phyloP scores from a whole-genome alignment of 2,113 vertebrate genomes.

The Dipodomys ordii region DNA sequence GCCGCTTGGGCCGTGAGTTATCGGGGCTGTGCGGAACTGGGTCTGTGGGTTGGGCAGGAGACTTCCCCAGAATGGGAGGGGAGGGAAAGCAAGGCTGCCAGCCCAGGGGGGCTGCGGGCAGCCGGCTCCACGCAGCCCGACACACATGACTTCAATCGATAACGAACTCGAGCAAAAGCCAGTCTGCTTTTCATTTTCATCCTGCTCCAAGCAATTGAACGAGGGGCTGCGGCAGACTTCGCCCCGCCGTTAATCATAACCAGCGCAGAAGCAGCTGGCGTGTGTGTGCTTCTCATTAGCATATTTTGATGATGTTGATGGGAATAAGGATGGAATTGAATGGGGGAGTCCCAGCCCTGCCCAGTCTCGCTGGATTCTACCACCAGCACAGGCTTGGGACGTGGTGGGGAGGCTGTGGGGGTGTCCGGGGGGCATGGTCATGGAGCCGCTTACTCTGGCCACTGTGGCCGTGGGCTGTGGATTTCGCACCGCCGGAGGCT shows the following conservation, averaged over 20 bases:
- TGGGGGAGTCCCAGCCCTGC: not conserved
- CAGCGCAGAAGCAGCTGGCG: no score
- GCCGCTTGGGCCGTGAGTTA: no score
- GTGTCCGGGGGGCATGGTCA: no score
- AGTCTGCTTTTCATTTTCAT: not conserved
- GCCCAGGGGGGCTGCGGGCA: no score
- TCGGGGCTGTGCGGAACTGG: no score
- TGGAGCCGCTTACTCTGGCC: no score
- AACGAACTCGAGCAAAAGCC: not conserved
- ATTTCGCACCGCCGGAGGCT: not conserved
- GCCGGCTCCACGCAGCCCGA: no score
- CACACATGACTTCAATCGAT: no score
- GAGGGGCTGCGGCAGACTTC: no score
- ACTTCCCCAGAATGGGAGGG: not conserved
- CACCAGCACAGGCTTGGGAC: not conserved
- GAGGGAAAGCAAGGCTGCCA: not conserved
- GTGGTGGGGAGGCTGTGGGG: no score
- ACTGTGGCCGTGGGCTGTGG: not conserved
- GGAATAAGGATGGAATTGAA: not conserved
- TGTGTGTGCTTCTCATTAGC: not conserved
- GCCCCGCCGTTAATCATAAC: no score
- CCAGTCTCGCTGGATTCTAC: fast-evolving
- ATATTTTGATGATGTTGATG: not conserved
- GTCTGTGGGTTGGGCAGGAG: not conserved
- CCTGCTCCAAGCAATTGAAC: not conserved